Evolutionary conservation across 2,888 invertebrate species (phyloP).

Genomic region (Prosapia bicincta): DNA sequence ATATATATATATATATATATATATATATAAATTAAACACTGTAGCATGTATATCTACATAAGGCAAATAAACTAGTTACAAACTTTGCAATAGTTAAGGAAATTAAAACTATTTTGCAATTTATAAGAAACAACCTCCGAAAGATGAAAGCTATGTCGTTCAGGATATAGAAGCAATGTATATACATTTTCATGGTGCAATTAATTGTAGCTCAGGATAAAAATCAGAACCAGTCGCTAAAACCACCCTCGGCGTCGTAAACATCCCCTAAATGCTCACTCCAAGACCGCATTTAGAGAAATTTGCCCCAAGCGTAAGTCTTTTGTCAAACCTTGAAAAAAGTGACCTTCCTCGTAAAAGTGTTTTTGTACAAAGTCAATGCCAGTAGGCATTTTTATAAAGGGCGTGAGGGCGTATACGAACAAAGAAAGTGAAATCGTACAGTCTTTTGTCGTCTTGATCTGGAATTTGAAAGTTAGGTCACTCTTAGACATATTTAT

Average conservation of each 20-base stretch:
- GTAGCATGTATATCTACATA: no score
- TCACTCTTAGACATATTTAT: neutral
- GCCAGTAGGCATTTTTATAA: neutral
- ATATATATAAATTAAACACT: no score
- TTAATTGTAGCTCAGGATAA: no score
- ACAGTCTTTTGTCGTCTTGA: neutral
- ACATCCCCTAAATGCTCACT: neutral
- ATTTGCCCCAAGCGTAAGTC: neutral
- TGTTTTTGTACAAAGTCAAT: neutral
- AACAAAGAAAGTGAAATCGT: neutral
- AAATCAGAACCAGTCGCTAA: neutral
- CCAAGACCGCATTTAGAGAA: neutral
- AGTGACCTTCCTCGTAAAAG: neutral
- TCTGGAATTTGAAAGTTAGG: neutral
- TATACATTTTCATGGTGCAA: no score
- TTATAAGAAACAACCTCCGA: no score
- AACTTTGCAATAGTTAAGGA: no score
- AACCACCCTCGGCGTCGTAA: neutral
- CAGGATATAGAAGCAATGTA: no score
- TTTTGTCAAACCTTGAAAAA: neutral
- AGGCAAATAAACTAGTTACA: no score
- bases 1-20: no score
- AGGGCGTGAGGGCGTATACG: no score
- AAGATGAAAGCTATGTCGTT: no score
- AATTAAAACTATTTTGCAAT: no score